These are phyloP conservation scores for Cassiopea xamachana DNA, from an alignment of 30 jellyfish, hydroid and myxozoan genomes.

Conservation along the genomic window DNA sequence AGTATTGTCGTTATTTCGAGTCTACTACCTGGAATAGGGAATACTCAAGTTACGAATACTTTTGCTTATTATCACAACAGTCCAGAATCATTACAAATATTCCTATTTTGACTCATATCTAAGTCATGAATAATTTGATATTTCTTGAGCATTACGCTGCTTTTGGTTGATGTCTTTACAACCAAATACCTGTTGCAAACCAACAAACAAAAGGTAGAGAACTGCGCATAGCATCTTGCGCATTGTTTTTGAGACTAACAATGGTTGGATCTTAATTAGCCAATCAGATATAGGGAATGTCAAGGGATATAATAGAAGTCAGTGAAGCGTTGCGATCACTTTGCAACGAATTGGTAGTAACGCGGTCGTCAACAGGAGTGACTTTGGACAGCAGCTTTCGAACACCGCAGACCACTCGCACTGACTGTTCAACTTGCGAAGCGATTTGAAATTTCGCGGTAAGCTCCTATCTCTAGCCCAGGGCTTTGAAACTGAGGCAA, in stretches of 20 bases:
- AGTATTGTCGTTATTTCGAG: no score
- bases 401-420: conserved; percentile 86
- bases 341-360: conserved; percentile 29
- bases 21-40: no score
- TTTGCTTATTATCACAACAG: no score
- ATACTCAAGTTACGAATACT: no score
- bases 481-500: conserved; percentile 26
- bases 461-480: conserved; percentile 63
- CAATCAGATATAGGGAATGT: conserved; percentile 52
- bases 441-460: conserved; percentile 78
- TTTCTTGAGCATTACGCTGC: background rate
- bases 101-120: no score
- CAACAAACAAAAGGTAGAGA: conserved; percentile 7
- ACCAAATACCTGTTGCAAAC: conserved; percentile 3
- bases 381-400: conserved; percentile 77
- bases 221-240: conserved; percentile 53
- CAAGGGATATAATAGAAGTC: conserved; percentile 62
- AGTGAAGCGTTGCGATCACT: conserved; percentile 62
- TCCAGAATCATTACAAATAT: no score
- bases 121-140: no score
- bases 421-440: conserved; percentile 33
- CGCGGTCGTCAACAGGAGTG: conserved; percentile 38
- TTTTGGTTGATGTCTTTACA: background rate
- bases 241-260: conserved; percentile 22
- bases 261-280: conserved; percentile 7